A percentile compares a stretch with the other conserved stretches of the same genome.
phyloP scores from a whole-genome alignment of 2,888 invertebrate species.

The Lottia gigantea region DNA sequence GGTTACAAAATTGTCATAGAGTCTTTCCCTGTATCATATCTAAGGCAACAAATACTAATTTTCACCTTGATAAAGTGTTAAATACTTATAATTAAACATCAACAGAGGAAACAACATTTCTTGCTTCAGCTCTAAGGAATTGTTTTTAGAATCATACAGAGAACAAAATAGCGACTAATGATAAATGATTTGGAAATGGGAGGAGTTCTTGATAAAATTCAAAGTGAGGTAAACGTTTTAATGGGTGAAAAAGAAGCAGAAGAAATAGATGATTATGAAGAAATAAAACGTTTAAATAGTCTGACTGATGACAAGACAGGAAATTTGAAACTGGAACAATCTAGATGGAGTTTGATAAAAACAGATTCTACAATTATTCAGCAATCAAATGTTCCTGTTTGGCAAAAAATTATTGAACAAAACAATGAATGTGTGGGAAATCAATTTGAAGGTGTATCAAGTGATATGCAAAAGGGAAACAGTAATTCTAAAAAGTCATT shows the following conservation, averaged over 20 bases:
- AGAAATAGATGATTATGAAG: neutral
- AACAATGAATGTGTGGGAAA: neutral
- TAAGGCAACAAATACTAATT: too few species aligned
- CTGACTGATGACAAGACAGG: neutral
- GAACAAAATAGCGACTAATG: too few species aligned
- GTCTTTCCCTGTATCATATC: too few species aligned
- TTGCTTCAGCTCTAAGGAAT: too few species aligned
- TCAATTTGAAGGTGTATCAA: too few species aligned
- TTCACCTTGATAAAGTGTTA: too few species aligned
- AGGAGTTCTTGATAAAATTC: neutral
- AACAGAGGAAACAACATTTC: too few species aligned
- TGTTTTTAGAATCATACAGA: too few species aligned
- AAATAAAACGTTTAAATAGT: neutral
- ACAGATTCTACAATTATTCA: neutral
- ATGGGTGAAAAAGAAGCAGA: neutral
- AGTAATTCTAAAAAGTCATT: too few species aligned
- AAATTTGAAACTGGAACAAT: neutral
- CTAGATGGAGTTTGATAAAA: neutral
- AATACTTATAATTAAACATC: too few species aligned
- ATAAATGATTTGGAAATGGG: neutral
- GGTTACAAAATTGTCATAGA: too few species aligned
- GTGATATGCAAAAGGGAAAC: too few species aligned
- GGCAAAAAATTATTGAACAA: conserved; percentile 1
- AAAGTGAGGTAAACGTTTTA: neutral
- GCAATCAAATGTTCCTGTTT: neutral